Evolutionary conservation across 2,797 vertebrate species (phyloP), one percentile per base, ranked within the genome.

Genomic region (Mus caroli): DNA sequence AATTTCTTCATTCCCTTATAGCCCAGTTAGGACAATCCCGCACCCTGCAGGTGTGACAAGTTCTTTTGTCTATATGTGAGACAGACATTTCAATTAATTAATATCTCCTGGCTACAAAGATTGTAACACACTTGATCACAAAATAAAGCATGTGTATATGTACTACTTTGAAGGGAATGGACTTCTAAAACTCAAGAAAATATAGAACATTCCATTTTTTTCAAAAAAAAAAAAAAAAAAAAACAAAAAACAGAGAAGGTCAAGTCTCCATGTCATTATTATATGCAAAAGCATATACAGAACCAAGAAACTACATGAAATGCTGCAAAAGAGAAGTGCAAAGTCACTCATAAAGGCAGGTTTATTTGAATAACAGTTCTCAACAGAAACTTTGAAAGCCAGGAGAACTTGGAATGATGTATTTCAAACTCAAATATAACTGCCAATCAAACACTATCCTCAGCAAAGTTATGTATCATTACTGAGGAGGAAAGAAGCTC

Each of bases 151-250:
- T 50, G 13, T 78, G 4, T 88, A 28, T 43, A 11, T 78, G 4
- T 88, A 20, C 4, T 82, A 4, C 37, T 90, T 88, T 14, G 40
- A 50, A 88, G 6, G 67, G 3, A 93, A 85, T 82, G 14, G 6
- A 1, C 40, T 75, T 88, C 34, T 95, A 64, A 67, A 83, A 90
- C 89, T 88, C 84, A 93, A 34, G 84, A 13, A 92, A 85, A 94
- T 62, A 54, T 1, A 91, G 6, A 34, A 43, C 7, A 62, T 84
- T 6, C 2, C 54, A 20, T 87, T 92, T 88, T 84, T 88, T 95
- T 8, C 22, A 80, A n/a, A n/a, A n/a, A n/a, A n/a, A n/a, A n/a
- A n/a, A n/a, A n/a, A n/a, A n/a, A n/a, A n/a, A n/a, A n/a, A n/a
- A n/a, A n/a, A n/a, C n/a, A n/a, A n/a, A n/a, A n/a, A n/a, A n/a